A percentile compares a stretch with the other conserved stretches of the same genome.
Evolutionary conservation across 2,888 invertebrate genomes (phyloP).

Genomic region (Acanthosoma haemorrhoidale): DNA sequence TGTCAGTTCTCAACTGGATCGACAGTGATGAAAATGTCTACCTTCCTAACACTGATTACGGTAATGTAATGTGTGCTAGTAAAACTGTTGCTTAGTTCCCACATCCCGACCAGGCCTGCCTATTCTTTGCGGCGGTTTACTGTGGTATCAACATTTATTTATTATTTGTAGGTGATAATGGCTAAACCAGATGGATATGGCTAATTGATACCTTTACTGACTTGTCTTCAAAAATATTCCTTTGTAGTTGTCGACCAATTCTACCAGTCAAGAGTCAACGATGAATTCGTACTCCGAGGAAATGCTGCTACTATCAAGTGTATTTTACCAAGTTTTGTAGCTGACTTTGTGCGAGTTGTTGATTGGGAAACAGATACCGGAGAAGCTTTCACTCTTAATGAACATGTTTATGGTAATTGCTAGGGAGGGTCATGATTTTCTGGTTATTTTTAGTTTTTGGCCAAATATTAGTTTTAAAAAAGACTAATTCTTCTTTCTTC

Average conservation of each 20-base stretch:
- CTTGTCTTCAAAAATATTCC: too few species aligned
- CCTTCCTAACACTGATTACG: constrained; percentile 32
- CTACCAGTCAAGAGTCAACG: constrained; percentile 83
- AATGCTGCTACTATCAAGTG: constrained; percentile 83
- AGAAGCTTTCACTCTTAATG: constrained; percentile 34
- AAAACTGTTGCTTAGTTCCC: too few species aligned
- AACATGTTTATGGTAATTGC: constrained; percentile 13
- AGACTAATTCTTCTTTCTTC: background rate
- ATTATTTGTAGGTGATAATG: too few species aligned
- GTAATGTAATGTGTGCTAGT: too few species aligned
- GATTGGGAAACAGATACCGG: constrained; percentile 61
- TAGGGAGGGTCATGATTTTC: background rate
- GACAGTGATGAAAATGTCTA: constrained; percentile 46
- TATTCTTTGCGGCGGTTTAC: too few species aligned
- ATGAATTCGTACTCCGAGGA: constrained; percentile 81
- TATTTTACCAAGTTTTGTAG: constrained; percentile 82
- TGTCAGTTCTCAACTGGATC: constrained; percentile 73
- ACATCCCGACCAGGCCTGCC: background rate
- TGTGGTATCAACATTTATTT: too few species aligned
- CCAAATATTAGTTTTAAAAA: background rate
- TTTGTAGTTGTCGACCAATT: constrained; percentile 78
- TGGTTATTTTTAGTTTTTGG: background rate
- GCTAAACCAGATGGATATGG: too few species aligned
- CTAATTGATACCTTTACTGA: background rate
- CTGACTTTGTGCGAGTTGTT: constrained; percentile 84